phyloP scores from a whole-genome alignment of 2,113 vertebrate genomes.

The Melanerpes aurifrons region DNA sequence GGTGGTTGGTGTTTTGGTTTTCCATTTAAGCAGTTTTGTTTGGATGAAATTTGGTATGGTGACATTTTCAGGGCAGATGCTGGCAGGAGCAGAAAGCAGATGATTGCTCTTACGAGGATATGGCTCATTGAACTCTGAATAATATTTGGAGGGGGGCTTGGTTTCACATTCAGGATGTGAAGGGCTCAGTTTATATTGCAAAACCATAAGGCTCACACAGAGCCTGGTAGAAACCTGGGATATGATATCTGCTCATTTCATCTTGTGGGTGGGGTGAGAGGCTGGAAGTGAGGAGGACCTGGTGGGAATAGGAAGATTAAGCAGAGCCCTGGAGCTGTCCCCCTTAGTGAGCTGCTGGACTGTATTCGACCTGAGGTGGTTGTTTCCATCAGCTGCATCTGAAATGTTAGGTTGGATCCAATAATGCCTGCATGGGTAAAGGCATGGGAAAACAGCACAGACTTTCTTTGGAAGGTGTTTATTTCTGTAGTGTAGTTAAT shows the following conservation, averaged over 20 bases:
- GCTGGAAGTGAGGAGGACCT: neutral
- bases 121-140: neutral
- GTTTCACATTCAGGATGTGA: neutral
- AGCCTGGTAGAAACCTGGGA: neutral
- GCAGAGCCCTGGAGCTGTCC: neutral
- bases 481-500: neutral
- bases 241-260: accelerated
- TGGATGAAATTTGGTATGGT: neutral
- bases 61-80: neutral
- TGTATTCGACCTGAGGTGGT: accelerated
- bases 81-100: neutral
- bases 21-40: neutral
- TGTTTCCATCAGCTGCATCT: neutral
- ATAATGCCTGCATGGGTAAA: neutral
- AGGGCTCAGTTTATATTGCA: neutral
- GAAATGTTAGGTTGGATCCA: neutral
- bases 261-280: neutral
- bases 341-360: neutral
- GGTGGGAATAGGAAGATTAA: neutral
- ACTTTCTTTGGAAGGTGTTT: neutral
- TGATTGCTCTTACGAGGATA: neutral
- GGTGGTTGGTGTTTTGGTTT: neutral
- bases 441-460: slow-evolving; percentile 6
- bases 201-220: accelerated
- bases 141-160: neutral